phyloP scores from a whole-genome alignment of 2,113 vertebrate genomes.

The Menura novaehollandiae region DNA sequence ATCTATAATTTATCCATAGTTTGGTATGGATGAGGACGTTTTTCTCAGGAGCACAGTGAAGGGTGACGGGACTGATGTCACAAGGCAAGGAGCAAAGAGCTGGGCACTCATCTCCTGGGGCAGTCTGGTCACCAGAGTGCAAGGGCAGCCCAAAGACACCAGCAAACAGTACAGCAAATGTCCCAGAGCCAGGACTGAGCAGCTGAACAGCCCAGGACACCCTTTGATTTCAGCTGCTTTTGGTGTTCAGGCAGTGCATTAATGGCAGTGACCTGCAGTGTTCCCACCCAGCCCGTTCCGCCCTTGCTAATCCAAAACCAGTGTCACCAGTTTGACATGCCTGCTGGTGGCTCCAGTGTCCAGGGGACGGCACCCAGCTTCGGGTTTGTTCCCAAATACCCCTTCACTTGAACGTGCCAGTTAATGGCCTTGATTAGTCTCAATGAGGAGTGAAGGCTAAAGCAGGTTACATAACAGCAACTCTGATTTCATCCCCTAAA shows the following conservation, averaged over 20 bases:
- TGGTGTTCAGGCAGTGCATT: background rate
- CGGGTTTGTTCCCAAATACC: background rate
- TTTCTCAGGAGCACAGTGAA: background rate
- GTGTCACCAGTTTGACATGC: background rate
- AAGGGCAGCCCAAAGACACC: background rate
- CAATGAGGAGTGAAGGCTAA: background rate
- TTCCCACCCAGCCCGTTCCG: background rate
- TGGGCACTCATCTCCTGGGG: accelerated
- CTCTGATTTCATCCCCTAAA: accelerated
- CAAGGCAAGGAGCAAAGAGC: background rate
- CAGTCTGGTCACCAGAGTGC: background rate
- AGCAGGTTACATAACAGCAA: background rate
- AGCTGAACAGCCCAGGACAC: background rate
- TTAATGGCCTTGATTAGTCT: background rate
- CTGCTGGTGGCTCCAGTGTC: background rate
- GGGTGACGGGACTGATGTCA: background rate
- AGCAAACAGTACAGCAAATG: background rate
- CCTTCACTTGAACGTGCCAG: background rate
- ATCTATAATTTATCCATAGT: accelerated
- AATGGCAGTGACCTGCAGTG: background rate
- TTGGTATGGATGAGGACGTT: background rate
- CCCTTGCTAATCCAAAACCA: background rate
- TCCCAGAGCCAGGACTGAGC: background rate
- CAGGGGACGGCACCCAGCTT: background rate
- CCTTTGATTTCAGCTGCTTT: background rate